Evolutionary conservation across 2,797 vertebrate genomes (phyloP).

Genomic region (Pteronotus mesoamericanus): DNA sequence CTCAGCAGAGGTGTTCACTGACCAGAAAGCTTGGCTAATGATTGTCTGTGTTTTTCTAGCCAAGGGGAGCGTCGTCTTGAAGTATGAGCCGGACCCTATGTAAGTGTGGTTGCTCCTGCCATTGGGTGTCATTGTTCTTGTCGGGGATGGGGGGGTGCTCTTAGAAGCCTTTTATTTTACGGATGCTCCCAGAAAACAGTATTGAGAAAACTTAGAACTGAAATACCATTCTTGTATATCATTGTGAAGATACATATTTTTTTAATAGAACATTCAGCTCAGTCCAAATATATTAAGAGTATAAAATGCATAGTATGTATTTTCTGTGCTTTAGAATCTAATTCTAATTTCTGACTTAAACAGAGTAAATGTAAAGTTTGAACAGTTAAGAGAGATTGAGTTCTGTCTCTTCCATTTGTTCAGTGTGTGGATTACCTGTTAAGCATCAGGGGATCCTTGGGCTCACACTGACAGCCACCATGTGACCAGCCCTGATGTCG

Average conservation of each 20-base stretch:
- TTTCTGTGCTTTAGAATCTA: not conserved
- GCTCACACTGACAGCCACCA: no score
- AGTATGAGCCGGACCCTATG: constrained; percentile 91
- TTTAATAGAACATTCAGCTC: rapidly evolving
- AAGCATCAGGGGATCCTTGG: not conserved
- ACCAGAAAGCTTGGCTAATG: not conserved
- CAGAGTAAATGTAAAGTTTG: not conserved
- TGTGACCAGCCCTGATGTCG: not conserved
- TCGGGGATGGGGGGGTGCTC: no score
- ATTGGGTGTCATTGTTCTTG: not conserved
- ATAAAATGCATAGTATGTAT: rapidly evolving
- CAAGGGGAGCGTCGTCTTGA: constrained; percentile 96
- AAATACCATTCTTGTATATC: rapidly evolving
- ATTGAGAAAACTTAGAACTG: not conserved
- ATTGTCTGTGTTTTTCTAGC: constrained; percentile 79
- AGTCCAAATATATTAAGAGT: not conserved
- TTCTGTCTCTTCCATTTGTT: rapidly evolving
- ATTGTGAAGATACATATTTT: rapidly evolving
- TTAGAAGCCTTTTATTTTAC: not conserved
- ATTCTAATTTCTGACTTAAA: not conserved
- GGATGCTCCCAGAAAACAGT: not conserved
- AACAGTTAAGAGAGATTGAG: rapidly evolving
- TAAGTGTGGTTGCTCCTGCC: constrained; percentile 79
- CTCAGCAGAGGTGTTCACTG: rapidly evolving
- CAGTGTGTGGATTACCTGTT: rapidly evolving